Evolutionary conservation across 1,140 invertebrate genomes (phyloP).

Genomic region (Oryzaephilus surinamensis): DNA sequence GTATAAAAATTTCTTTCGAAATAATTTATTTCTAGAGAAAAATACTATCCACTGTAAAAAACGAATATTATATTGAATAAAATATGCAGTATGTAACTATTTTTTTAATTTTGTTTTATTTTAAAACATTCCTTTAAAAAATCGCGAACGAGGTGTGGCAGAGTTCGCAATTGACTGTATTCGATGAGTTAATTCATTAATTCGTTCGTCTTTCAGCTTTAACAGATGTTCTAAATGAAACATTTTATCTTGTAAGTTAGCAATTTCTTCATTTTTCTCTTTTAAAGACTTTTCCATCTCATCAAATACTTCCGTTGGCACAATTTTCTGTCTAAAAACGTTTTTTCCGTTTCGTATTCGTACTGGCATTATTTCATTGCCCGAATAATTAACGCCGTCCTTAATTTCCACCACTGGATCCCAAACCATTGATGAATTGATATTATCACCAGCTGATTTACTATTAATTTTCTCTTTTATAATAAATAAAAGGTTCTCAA

Average conservation of each 20-base stretch:
- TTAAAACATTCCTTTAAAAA: not conserved
- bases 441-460: constrained; percentile 29
- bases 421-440: too few species aligned
- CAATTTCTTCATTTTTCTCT: constrained; percentile 39
- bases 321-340: constrained; percentile 37
- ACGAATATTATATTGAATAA: too few species aligned
- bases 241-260: constrained; percentile 36
- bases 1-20: too few species aligned
- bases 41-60: too few species aligned
- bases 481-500: constrained; percentile 51
- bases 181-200: constrained; percentile 40
- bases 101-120: constrained; percentile 1
- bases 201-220: constrained; percentile 44
- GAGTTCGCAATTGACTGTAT: constrained; percentile 9
- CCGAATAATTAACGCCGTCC: constrained; percentile 3
- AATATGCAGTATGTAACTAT: not conserved
- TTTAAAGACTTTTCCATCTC: constrained; percentile 39
- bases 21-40: too few species aligned
- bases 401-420: not conserved
- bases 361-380: constrained; percentile 18
- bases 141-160: not conserved
- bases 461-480: constrained; percentile 39
- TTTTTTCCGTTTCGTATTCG: constrained; percentile 22
- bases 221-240: constrained; percentile 45
- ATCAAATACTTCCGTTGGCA: constrained; percentile 41